These are phyloP conservation scores for Psococerastis gibbosa DNA, from an alignment of 2,888 invertebrate species.

Conservation along the genomic window DNA sequence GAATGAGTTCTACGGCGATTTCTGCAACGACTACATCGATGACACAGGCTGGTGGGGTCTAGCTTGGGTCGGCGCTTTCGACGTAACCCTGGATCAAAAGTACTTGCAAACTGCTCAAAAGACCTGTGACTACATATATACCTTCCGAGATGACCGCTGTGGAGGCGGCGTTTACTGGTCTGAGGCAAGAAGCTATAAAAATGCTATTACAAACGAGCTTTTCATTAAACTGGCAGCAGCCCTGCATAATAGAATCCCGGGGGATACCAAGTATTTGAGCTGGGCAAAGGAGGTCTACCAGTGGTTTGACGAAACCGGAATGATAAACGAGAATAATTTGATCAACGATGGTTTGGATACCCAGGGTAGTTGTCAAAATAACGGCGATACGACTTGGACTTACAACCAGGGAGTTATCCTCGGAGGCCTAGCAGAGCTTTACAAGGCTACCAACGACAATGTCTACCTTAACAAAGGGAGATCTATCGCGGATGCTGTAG, in stretches of 20 bases:
- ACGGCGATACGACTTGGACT: background rate
- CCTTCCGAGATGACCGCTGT: background rate
- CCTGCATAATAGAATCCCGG: background rate
- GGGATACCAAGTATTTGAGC: background rate
- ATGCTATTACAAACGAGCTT: conserved; percentile 1
- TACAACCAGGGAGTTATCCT: conserved; percentile 3
- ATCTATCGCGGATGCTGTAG: background rate
- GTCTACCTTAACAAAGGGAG: background rate
- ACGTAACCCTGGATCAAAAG: background rate
- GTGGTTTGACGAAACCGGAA: background rate
- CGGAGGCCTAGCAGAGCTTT: background rate
- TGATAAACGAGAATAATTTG: background rate
- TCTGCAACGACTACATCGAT: background rate
- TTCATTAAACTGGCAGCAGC: conserved; percentile 2
- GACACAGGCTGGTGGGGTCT: conserved; percentile 6
- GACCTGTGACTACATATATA: background rate
- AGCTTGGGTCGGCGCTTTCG: conserved; percentile 2
- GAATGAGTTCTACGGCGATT: background rate
- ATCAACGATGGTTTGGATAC: background rate
- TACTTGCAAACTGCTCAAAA: background rate
- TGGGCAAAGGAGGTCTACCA: background rate
- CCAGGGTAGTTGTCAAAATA: background rate
- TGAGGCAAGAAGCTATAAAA: background rate
- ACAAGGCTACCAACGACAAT: background rate
- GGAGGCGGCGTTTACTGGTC: background rate